Base-by-base conservation (phyloP, 2,113 vertebrate species). In the Chaetodon trifascialis region DNA sequence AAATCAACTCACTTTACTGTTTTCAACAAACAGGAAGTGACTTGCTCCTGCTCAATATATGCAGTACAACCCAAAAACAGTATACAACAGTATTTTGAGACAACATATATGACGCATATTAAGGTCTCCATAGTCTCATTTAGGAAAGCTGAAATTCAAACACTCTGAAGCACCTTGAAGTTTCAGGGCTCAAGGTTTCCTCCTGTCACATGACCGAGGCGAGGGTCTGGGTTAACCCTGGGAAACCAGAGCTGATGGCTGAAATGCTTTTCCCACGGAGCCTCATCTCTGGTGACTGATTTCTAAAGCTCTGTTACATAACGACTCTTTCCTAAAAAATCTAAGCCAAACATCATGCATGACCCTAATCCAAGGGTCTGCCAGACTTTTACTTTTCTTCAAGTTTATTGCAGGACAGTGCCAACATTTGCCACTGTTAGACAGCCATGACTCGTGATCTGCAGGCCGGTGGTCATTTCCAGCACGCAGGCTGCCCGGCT, bases 391-490 rank as follows among this genome's bases (percentile, higher is more conserved):
- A 38, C 19, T 79, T 47, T 79, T 60, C 83, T 46, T 42, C 71
- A 40, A 11, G 49, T 88, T 84, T 34, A 25, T 67, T 23, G 65
- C n/a, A 23, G 80, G 88, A 46, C 64, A 44, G 69, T 11, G 78
- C 89, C 91, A 93, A 76, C 89, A 85, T 89, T 88, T 89, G 90
- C 93, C 86, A 82, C 89, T 86, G 90, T 91, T 90, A 74, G 80
- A 91, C 89, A 89, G 83, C 84, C 86, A 73, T 91, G 92, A 89
- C 88, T 93, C 88, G 86, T 88, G 89, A 84, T 83, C 88, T 55
- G 75, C 86, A 82, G 84, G 90, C 82, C 21, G 36, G 81, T 77
- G 84, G 90, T 92, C 94, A 95, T 95, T 95, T 95, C 88, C 91
- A 36, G 5, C 47, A 23, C 42, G 8, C 21, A 25, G 14, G 4